A percentile compares a stretch with the other conserved stretches of the same genome.
These are phyloP conservation scores for Trochalopteron elliotii DNA, from an alignment of 2,113 vertebrate species.

Conservation along the genomic window DNA sequence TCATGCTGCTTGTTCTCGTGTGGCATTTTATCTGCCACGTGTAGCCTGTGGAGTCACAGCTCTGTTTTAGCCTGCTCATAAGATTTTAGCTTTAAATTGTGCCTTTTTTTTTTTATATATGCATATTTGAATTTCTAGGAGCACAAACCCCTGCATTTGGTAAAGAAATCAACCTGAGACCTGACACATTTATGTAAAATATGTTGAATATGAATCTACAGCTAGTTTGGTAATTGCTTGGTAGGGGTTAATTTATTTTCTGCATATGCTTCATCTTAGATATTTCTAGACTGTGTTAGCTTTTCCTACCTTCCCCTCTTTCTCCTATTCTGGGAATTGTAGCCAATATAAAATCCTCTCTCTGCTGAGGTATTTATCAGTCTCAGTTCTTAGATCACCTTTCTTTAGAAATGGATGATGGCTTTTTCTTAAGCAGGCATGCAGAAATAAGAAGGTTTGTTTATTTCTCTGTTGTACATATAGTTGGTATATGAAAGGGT, in stretches of 20 bases:
- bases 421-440: neutral
- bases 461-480: neutral
- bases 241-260: neutral
- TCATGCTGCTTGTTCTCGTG: fast-evolving
- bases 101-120: neutral
- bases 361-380: neutral
- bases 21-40: neutral
- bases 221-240: neutral
- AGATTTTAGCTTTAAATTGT: neutral
- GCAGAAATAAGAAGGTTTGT: neutral
- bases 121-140: neutral
- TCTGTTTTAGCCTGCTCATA: neutral
- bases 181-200: neutral
- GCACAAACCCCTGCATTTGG: neutral
- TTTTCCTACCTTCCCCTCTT: neutral
- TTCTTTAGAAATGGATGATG: neutral
- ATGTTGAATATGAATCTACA: neutral
- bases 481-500: neutral
- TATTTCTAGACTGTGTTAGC: neutral
- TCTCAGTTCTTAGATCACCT: neutral
- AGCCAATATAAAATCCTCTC: neutral
- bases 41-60: neutral
- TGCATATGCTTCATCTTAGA: neutral
- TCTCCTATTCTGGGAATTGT: neutral
- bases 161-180: neutral